A percentile compares a stretch with the other conserved stretches of the same genome.
phyloP scores from a whole-genome alignment of 2,113 vertebrate species.

The Limnothrissa miodon region DNA sequence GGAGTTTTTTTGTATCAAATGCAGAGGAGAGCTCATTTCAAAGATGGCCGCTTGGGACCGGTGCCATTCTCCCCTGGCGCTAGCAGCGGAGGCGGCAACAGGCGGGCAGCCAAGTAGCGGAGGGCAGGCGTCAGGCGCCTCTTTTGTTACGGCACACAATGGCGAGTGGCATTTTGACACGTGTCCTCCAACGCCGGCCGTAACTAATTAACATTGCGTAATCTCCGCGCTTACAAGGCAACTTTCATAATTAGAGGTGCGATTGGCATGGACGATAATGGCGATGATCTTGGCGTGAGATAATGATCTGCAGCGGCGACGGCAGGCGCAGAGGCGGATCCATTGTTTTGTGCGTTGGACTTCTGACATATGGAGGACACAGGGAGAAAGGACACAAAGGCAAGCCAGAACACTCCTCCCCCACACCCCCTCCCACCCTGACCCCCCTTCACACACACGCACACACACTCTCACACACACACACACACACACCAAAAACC shows the following conservation, averaged over 20 bases:
- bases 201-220: conserved; percentile 68
- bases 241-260: conserved; percentile 75
- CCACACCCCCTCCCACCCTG: neutral
- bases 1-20: conserved; percentile 17
- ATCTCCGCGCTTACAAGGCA: conserved; percentile 73
- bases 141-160: conserved; percentile 51
- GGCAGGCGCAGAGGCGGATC: conserved; percentile 50
- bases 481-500: neutral
- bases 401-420: conserved; percentile 31
- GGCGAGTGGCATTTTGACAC: conserved; percentile 64
- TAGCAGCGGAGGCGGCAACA: neutral
- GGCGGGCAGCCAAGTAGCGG: neutral
- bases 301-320: conserved; percentile 65
- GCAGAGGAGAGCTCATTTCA: neutral
- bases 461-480: neutral
- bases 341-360: conserved; percentile 59
- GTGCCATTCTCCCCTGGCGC: conserved; percentile 20
- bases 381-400: conserved; percentile 62
- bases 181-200: conserved; percentile 42
- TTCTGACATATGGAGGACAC: conserved; percentile 68
- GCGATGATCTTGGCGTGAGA: conserved; percentile 59
- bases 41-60: neutral
- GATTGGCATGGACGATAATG: conserved; percentile 66
- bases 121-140: conserved; percentile 11
- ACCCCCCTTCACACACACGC: neutral